Conservation (phyloP, 2,888 invertebrate genomes). For the Biston betularia region DNA sequence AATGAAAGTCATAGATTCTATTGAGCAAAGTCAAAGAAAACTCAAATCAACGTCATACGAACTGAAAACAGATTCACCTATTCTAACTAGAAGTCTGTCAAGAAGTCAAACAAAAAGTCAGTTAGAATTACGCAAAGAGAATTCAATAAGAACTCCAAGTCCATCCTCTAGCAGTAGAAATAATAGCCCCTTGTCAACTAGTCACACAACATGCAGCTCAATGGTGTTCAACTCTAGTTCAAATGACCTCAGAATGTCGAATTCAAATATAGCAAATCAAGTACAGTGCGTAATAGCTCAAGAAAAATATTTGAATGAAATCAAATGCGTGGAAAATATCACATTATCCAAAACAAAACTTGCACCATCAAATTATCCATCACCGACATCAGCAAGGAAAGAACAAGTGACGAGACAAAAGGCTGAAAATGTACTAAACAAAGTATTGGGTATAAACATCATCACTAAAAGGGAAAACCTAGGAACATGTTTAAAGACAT, state of each 20-base stretch:
- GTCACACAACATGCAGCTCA: constrained; percentile 83
- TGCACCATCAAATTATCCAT: constrained; percentile 64
- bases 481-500: constrained; percentile 76
- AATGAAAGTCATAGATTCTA: constrained; percentile 80
- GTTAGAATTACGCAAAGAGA: constrained; percentile 76
- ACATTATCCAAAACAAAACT: constrained; percentile 75
- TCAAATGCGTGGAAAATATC: constrained; percentile 81
- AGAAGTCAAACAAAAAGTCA: constrained; percentile 74
- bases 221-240: constrained; percentile 85
- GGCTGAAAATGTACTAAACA: constrained; percentile 80
- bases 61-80: constrained; percentile 77
- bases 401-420: constrained; percentile 80
- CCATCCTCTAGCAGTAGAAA: constrained; percentile 83
- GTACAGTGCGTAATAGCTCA: constrained; percentile 84
- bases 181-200: constrained; percentile 78
- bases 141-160: constrained; percentile 76
- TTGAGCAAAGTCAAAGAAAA: constrained; percentile 82
- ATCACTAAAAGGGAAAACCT: constrained; percentile 77
- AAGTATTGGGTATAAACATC: constrained; percentile 82
- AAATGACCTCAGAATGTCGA: constrained; percentile 81
- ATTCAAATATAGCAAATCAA: constrained; percentile 79
- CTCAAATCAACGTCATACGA: constrained; percentile 82
- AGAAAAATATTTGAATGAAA: constrained; percentile 82
- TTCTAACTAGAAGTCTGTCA: constrained; percentile 69
- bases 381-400: constrained; percentile 73